These are phyloP conservation scores for Ictalurus furcatus DNA, from an alignment of 2,113 vertebrate genomes.

Conservation along the genomic window DNA sequence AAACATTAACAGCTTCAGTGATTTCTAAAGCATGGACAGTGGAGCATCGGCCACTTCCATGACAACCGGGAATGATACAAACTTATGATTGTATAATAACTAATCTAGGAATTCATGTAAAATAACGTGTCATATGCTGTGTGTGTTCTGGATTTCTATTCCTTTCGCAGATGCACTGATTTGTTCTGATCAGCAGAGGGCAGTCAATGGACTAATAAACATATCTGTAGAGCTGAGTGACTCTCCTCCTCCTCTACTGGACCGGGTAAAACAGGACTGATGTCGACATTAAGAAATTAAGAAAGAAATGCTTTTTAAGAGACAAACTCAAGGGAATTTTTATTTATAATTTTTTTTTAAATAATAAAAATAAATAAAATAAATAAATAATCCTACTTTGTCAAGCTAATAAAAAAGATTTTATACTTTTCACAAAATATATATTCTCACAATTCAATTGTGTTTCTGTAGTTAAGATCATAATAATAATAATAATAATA, in stretches of 20 bases:
- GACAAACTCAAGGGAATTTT: background rate
- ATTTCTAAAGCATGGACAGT: background rate
- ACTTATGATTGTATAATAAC: background rate
- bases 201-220: slow-evolving; percentile 21
- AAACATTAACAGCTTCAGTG: too few species aligned
- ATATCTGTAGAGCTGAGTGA: background rate
- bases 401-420: background rate
- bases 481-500: too few species aligned
- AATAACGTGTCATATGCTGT: background rate
- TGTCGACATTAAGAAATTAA: background rate
- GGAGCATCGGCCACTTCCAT: background rate
- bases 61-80: background rate
- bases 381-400: background rate
- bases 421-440: too few species aligned
- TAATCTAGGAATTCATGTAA: background rate
- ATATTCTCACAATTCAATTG: too few species aligned
- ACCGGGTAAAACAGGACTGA: background rate
- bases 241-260: background rate
- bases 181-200: slow-evolving; percentile 30
- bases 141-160: background rate
- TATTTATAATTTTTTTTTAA: background rate
- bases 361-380: too few species aligned
- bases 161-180: background rate
- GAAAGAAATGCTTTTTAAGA: background rate
- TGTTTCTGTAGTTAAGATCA: too few species aligned